phyloP scores from a whole-genome alignment of 2,797 vertebrate genomes.

The Glyptemys insculpta region DNA sequence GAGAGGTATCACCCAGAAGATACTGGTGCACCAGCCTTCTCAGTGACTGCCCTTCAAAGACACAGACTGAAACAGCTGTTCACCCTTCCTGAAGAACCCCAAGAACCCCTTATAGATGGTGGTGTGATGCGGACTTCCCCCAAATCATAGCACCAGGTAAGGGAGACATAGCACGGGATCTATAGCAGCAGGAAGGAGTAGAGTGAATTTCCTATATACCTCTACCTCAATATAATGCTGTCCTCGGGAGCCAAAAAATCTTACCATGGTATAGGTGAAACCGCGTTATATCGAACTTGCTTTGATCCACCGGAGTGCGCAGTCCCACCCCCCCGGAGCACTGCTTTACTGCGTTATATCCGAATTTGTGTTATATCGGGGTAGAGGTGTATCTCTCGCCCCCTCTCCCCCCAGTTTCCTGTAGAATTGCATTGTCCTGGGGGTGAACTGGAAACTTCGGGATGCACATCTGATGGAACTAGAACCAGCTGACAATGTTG shows the following conservation, averaged over 20 bases:
- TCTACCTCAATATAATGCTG: no score
- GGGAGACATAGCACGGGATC: rapidly evolving
- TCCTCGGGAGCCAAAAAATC: no score
- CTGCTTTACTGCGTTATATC: no score
- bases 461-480: neutral
- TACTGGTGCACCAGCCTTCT: neutral
- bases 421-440: neutral
- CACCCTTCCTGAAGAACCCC: neutral
- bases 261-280: no score
- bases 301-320: no score
- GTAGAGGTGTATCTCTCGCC: neutral
- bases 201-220: neutral
- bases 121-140: no score
- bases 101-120: neutral
- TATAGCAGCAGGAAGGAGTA: neutral
- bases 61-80: neutral
- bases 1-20: neutral
- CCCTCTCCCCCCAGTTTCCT: neutral
- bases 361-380: no score
- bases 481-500: rapidly evolving
- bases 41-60: neutral
- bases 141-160: neutral
- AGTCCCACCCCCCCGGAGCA: no score
- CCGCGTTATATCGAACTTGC: no score
- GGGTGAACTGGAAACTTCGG: neutral